Evolutionary conservation across 2,888 invertebrate genomes (phyloP).

Genomic region (Yponomeuta plumbellus): DNA sequence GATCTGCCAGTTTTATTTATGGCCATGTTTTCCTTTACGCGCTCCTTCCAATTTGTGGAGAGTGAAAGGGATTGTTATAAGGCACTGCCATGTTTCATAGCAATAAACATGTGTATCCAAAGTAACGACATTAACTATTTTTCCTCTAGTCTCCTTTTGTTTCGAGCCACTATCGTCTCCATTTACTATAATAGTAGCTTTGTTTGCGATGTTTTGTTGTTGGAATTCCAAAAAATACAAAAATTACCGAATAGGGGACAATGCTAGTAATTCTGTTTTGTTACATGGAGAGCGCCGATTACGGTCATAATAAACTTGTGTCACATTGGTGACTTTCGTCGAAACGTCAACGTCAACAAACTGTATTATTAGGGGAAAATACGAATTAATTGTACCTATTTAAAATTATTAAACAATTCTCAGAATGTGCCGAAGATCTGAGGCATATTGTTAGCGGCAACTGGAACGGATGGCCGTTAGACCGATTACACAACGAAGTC

Average conservation of each 20-base stretch:
- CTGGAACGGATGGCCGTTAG: too few species aligned
- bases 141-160: constrained; percentile 44
- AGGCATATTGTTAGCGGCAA: too few species aligned
- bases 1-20: constrained; percentile 76
- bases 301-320: not conserved
- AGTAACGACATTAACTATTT: constrained; percentile 69
- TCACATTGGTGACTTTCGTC: not conserved
- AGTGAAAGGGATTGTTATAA: constrained; percentile 76
- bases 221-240: not conserved
- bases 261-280: not conserved
- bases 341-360: too few species aligned
- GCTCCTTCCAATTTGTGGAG: constrained; percentile 75
- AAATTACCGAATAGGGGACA: not conserved
- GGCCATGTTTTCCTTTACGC: constrained; percentile 75
- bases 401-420: too few species aligned
- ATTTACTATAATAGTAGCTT: not conserved
- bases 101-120: constrained; percentile 74
- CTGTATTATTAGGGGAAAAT: too few species aligned
- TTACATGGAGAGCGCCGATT: not conserved
- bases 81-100: constrained; percentile 70
- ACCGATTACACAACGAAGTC: too few species aligned
- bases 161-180: constrained; percentile 48
- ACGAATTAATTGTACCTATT: too few species aligned
- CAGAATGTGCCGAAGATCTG: too few species aligned
- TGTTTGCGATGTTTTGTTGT: constrained; percentile 11